Evolutionary conservation across 2,888 invertebrate species (phyloP).

Genomic region (Pachymerium ferrugineum): DNA sequence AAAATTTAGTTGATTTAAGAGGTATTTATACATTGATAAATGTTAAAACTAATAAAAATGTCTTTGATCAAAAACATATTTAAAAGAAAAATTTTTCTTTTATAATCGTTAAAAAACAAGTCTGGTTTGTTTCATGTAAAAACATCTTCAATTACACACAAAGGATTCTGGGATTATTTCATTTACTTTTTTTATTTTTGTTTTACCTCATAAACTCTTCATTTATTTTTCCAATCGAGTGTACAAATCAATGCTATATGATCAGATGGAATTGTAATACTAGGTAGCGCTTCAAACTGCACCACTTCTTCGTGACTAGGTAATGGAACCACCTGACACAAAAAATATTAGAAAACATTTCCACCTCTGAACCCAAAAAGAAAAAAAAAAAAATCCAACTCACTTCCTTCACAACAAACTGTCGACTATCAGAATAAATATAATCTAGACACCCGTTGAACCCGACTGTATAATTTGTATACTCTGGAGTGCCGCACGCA

Average conservation of each 20-base stretch:
- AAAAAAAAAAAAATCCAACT: conserved; percentile 25
- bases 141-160: not conserved
- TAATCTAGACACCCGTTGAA: conserved; percentile 88
- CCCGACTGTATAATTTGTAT: conserved; percentile 74
- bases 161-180: not conserved
- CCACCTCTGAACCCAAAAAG: conserved; percentile 38
- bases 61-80: too few relatives aligned
- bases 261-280: conserved; percentile 85
- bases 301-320: conserved; percentile 71
- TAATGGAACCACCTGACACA: conserved; percentile 65
- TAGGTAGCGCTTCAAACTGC: conserved; percentile 73
- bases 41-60: not conserved
- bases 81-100: not conserved
- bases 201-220: too few relatives aligned
- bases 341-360: conserved; percentile 35
- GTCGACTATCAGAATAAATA: conserved; percentile 70
- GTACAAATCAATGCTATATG: conserved; percentile 85
- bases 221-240: conserved; percentile 58
- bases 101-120: not conserved
- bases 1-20: not conserved
- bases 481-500: conserved; percentile 76
- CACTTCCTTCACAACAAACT: conserved; percentile 55
- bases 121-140: not conserved
- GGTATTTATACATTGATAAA: not conserved
- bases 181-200: not conserved